Percentiles rank a stretch among this genome's conserved stretches.
phyloP scores from a whole-genome alignment of 1,140 invertebrate genomes.

The Brachionus sp. region DNA sequence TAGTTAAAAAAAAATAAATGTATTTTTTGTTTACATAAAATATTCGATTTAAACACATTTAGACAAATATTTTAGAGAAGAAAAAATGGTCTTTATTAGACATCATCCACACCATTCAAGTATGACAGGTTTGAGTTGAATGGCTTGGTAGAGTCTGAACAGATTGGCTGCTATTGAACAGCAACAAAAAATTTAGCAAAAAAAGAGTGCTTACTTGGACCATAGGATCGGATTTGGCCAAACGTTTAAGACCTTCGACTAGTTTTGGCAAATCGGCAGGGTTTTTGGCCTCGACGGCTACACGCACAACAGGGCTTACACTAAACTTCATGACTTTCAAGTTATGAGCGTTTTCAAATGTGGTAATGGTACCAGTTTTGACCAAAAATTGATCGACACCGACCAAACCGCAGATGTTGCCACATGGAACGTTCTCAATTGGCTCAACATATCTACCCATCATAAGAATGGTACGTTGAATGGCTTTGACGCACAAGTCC shows the following conservation, averaged over 20 bases:
- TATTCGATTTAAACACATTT: not conserved
- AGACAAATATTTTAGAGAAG: constrained; percentile 40
- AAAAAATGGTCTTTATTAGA: constrained; percentile 27
- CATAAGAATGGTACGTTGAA: constrained; percentile 97
- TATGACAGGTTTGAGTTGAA: not conserved
- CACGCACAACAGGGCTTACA: constrained; percentile 96
- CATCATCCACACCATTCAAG: constrained; percentile 31
- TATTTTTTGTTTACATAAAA: constrained; percentile 46
- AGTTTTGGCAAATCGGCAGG: constrained; percentile 97
- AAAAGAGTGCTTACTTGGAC: constrained; percentile 64
- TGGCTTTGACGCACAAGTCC: constrained; percentile 96
- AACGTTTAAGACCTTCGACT: constrained; percentile 91
- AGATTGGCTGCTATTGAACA: not conserved
- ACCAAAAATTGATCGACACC: constrained; percentile 99
- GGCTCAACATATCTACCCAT: constrained; percentile 99
- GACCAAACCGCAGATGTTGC: constrained; percentile 99
- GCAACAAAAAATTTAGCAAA: not conserved
- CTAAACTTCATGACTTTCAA: constrained; percentile 85
- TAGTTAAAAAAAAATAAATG: not conserved
- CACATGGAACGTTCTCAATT: constrained; percentile 97
- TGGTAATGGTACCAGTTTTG: constrained; percentile 98
- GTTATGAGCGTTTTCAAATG: constrained; percentile 98
- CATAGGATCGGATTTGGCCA: constrained; percentile 99
- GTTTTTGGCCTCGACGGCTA: constrained; percentile 98
- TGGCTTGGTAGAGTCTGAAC: constrained; percentile 12